Evolutionary conservation across 1,140 invertebrate genomes (phyloP).

Genomic region (Nymphalis io): DNA sequence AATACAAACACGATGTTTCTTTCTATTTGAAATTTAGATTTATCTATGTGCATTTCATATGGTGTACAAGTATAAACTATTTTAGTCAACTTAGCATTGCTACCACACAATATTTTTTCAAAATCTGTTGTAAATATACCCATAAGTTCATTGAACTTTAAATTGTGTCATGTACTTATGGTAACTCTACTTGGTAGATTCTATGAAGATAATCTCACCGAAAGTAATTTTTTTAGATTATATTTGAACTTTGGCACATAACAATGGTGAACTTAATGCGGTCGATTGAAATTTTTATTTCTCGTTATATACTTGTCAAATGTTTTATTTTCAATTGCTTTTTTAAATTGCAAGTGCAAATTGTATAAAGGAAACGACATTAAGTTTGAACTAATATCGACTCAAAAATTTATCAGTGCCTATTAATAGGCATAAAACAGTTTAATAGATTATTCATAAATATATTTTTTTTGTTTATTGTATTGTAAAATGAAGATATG

Average conservation of each 20-base stretch:
- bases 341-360: not conserved
- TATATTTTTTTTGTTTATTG: conserved; percentile 31
- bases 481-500: conserved; percentile 63
- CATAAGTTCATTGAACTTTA: conserved; percentile 30
- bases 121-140: conserved; percentile 30
- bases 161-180: conserved; percentile 8
- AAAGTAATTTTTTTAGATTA: conserved; percentile 23
- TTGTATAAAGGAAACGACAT: conserved; percentile 10
- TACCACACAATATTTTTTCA: conserved; percentile 31
- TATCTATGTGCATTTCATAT: conserved; percentile 29
- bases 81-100: conserved; percentile 27
- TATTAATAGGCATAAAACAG: conserved; percentile 68
- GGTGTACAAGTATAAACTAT: conserved; percentile 23
- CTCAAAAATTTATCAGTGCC: conserved; percentile 52
- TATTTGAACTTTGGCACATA: conserved; percentile 39
- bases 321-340: not conserved
- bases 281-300: conserved; percentile 17
- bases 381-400: not conserved
- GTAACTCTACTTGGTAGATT: conserved; percentile 31
- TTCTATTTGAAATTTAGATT: conserved; percentile 27
- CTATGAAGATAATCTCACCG: conserved; percentile 22
- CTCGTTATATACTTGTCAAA: not conserved
- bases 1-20: conserved; percentile 49
- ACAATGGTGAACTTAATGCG: conserved; percentile 21
- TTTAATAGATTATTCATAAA: conserved; percentile 31